Percentiles rank a stretch among this genome's conserved stretches.
Conservation (phyloP, 1,140 invertebrate genomes). For the Cotesia chilonis region DNA sequence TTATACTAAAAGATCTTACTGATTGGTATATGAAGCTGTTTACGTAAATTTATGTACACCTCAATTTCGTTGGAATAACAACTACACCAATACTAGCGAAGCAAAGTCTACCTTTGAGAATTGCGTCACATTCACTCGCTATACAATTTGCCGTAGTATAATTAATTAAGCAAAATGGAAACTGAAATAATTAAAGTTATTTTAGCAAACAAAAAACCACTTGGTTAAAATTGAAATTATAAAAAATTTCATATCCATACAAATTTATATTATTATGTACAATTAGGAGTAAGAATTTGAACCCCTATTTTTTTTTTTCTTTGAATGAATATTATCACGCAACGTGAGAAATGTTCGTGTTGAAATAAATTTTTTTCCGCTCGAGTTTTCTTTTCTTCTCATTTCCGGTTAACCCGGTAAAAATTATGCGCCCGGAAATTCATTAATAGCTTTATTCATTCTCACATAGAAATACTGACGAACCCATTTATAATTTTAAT, state of each 20-base stretch:
- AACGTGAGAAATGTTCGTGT: constrained; percentile 3
- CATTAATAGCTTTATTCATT: constrained; percentile 16
- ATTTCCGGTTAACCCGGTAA: neutral
- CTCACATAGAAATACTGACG: neutral
- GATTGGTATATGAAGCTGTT: neutral
- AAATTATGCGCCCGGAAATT: constrained; percentile 7
- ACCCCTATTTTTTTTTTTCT: too few species aligned
- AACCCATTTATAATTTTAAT: neutral
- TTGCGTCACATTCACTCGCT: constrained; percentile 11
- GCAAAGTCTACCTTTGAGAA: neutral
- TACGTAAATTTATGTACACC: neutral
- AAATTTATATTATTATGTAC: too few species aligned
- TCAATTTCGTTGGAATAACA: neutral
- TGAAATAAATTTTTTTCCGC: too few species aligned
- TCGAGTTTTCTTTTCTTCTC: neutral
- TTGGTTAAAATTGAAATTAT: too few species aligned
- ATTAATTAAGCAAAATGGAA: too few species aligned
- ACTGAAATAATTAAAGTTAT: too few species aligned
- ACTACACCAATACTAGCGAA: neutral
- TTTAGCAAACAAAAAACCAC: too few species aligned
- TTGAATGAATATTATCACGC: neutral
- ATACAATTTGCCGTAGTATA: too few species aligned
- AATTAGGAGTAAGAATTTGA: too few species aligned
- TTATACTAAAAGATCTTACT: constrained; percentile 42
- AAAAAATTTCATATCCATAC: too few species aligned